Percentiles rank a stretch among this genome's conserved stretches.
Evolutionary conservation across 2,797 vertebrate genomes (phyloP).

Genomic region (Mormyrus proboscirostris): DNA sequence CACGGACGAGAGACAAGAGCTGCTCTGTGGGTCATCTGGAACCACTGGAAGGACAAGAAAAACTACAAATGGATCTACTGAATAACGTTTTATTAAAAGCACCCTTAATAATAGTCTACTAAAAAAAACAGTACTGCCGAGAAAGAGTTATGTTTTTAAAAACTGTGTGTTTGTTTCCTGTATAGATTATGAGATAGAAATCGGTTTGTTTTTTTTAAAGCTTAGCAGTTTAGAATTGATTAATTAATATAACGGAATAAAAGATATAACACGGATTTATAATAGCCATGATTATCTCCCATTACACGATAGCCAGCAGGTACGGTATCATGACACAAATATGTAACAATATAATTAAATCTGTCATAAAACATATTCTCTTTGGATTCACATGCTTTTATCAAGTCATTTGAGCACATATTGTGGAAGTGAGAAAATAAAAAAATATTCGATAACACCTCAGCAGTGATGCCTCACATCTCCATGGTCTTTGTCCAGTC

Average conservation of each 20-base stretch:
- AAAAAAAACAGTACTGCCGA: background rate
- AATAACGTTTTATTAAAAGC: background rate
- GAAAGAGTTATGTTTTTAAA: background rate
- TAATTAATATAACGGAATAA: background rate
- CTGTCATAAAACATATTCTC: background rate
- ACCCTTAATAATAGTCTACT: background rate
- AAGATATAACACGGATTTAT: background rate
- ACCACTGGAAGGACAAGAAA: background rate
- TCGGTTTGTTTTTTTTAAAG: background rate
- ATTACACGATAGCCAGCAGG: background rate
- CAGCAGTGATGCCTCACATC: background rate
- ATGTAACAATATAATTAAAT: background rate
- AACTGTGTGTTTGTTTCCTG: background rate
- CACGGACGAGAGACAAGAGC: background rate
- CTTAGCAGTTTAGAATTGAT: background rate
- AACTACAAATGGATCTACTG: background rate
- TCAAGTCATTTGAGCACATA: background rate
- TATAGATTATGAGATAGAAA: background rate
- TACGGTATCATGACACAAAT: background rate
- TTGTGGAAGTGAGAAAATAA: background rate
- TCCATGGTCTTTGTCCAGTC: background rate
- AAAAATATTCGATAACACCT: background rate
- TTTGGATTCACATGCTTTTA: background rate
- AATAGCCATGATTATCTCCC: background rate
- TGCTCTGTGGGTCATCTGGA: slow-evolving; percentile 2